phyloP scores from a whole-genome alignment of 2,888 invertebrate species.

The Lasius fuliginosus region DNA sequence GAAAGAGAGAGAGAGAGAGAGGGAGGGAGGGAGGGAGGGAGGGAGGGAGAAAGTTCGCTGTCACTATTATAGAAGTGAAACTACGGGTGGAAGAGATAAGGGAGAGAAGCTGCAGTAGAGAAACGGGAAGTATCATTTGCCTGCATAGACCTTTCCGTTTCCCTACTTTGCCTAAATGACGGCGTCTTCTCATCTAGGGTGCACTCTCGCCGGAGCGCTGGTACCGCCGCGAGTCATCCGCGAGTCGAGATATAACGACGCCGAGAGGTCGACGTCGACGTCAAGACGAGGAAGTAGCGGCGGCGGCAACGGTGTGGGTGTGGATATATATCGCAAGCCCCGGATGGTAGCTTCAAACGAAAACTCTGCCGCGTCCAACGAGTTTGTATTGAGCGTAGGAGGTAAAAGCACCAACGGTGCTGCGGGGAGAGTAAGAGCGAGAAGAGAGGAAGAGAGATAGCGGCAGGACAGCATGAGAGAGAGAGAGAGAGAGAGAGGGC shows the following conservation, averaged over 20 bases:
- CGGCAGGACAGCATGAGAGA: not conserved
- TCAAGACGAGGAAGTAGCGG: conserved; percentile 42
- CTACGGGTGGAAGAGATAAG: not conserved
- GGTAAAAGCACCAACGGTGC: conserved; percentile 72
- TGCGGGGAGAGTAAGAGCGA: conserved; percentile 31
- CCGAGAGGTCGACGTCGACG: conserved; percentile 49
- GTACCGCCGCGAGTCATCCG: conserved; percentile 44
- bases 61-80: not conserved
- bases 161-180: conserved; percentile 46
- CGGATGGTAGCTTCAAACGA: conserved; percentile 75
- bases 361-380: conserved; percentile 75
- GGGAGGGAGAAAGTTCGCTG: not conserved
- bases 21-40: not conserved
- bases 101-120: conserved; percentile 10
- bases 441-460: conserved; percentile 12
- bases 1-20: conserved; percentile 22
- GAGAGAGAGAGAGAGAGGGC: conserved; percentile 50
- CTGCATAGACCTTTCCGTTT: conserved; percentile 42
- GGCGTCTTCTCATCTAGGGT: conserved; percentile 49
- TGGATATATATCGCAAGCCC: conserved; percentile 51
- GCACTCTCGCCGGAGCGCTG: conserved; percentile 18
- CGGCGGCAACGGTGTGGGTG: conserved; percentile 24
- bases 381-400: conserved; percentile 78
- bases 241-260: conserved; percentile 53
- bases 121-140: conserved; percentile 42